Evolutionary conservation across 2,888 invertebrate species (phyloP).

Genomic region (Mythimna lalbum): DNA sequence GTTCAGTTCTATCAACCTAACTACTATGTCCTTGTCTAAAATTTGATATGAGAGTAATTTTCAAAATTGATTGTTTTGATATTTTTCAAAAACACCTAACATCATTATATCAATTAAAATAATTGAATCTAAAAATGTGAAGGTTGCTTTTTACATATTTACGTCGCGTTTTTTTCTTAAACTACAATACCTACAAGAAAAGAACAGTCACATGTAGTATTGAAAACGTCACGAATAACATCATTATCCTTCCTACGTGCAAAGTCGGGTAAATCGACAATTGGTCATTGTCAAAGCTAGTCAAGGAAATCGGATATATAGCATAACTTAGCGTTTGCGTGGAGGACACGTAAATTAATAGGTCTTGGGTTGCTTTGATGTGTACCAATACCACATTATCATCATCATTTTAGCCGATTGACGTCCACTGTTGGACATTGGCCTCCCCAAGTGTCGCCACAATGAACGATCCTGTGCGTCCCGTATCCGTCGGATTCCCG

Average conservation of each 20-base stretch:
- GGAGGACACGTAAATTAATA: conserved; percentile 1
- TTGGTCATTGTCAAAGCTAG: conserved; percentile 56
- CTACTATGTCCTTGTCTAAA: neutral
- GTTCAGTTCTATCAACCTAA: neutral
- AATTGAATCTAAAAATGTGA: conserved; percentile 20
- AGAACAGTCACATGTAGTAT: conserved; percentile 31
- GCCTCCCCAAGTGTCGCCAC: too few relatives aligned
- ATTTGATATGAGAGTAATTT: neutral
- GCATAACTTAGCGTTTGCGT: conserved; percentile 22
- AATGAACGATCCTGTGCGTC: too few relatives aligned
- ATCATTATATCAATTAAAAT: conserved; percentile 23
- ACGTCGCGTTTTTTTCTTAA: conserved; percentile 7
- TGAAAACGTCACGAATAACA: conserved; percentile 29
- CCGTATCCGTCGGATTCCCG: too few relatives aligned
- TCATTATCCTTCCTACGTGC: conserved; percentile 57
- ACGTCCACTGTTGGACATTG: too few relatives aligned
- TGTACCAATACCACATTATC: too few relatives aligned
- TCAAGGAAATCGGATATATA: conserved; percentile 48
- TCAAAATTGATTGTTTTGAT: neutral
- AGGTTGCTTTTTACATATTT: conserved; percentile 29
- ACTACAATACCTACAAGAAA: conserved; percentile 1
- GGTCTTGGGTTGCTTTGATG: too few relatives aligned
- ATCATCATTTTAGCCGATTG: too few relatives aligned
- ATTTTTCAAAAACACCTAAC: neutral
- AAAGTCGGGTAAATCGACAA: conserved; percentile 52